Evolutionary conservation across 2,888 invertebrate genomes (phyloP), one percentile per base, ranked within the genome.

Genomic region (Tipula lateralis): DNA sequence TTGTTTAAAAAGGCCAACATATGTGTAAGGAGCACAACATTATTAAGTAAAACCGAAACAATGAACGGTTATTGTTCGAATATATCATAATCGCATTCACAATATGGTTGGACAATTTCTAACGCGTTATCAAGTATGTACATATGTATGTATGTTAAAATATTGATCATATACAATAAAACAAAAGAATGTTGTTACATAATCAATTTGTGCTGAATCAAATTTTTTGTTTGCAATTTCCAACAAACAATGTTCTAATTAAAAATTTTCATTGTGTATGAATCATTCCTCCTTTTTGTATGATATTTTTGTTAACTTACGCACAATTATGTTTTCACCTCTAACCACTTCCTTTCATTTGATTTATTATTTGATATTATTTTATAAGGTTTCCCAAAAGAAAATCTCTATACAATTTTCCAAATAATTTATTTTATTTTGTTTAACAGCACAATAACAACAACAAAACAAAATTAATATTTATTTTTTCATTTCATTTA

Each of bases 11-110:
- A n/a, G 24, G 66, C 24, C 24, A 66, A 66, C 66, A 66, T 24
- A 66, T 66, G 66, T 66, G 19, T n/a, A n/a, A n/a, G n/a, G n/a
- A n/a, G 66, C 66, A 66, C 66, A 24, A 66, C 66, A 66, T 66
- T 7, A 66, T 44, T 44, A 9, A 36, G 2, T 36, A 32, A 32
- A 32, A 32, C 32, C 6, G 39, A 1, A 12, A 12, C 13, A 39
- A 44, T 44, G 36, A n/a, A n/a, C n/a, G 7, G 7, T 32, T 5
- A 5, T 32, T 32, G 7, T 32, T 32, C 32, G 7, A 5, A 32
- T 32, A 7, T 44, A 44, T n/a, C 2, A 44, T n/a, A 44, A 44
- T 44, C 44, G 6, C 1, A 44, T 44, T n/a, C 66, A n/a, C n/a
- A 66, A 24, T 24, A 24, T 24, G 66, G 0, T 36, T 4, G 9